A percentile compares a stretch with the other conserved stretches of the same genome.
Conservation (phyloP, 2,113 vertebrate species). For the Athene cunicularia region DNA sequence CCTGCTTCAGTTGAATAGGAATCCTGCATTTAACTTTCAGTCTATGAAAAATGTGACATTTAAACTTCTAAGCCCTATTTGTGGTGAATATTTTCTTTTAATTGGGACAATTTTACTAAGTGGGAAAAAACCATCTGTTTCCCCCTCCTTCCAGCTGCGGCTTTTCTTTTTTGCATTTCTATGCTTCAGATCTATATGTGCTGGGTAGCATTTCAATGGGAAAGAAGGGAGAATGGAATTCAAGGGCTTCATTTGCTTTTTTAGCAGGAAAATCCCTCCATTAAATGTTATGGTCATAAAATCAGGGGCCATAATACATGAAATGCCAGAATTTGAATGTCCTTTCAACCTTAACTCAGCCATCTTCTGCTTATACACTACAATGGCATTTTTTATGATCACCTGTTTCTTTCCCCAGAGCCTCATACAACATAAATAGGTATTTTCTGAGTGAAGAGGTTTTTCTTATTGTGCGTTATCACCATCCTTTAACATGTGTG, state of each 20-base stretch:
- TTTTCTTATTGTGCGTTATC: neutral
- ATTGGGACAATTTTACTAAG: constrained; percentile 50
- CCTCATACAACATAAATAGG: neutral
- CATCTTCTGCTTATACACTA: neutral
- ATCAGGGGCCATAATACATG: neutral
- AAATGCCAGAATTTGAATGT: neutral
- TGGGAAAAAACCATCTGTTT: constrained; percentile 44
- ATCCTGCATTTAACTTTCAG: constrained; percentile 8
- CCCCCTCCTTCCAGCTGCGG: constrained; percentile 35
- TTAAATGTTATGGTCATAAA: constrained; percentile 14
- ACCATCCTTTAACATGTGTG: neutral
- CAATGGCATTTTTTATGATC: neutral
- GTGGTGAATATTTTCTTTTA: constrained; percentile 37
- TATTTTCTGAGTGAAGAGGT: neutral
- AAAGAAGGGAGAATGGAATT: neutral
- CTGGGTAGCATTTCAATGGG: constrained; percentile 2
- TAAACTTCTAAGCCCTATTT: constrained; percentile 43
- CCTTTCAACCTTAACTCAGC: neutral
- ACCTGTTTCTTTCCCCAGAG: neutral
- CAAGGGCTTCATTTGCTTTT: neutral
- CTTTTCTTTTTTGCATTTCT: constrained; percentile 3
- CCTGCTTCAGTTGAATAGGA: constrained; percentile 5
- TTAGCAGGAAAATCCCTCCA: neutral
- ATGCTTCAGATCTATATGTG: neutral
- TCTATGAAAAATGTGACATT: constrained; percentile 37